Conservation (phyloP, 2,797 vertebrate genomes). For the Dicrostonyx torquatus region DNA sequence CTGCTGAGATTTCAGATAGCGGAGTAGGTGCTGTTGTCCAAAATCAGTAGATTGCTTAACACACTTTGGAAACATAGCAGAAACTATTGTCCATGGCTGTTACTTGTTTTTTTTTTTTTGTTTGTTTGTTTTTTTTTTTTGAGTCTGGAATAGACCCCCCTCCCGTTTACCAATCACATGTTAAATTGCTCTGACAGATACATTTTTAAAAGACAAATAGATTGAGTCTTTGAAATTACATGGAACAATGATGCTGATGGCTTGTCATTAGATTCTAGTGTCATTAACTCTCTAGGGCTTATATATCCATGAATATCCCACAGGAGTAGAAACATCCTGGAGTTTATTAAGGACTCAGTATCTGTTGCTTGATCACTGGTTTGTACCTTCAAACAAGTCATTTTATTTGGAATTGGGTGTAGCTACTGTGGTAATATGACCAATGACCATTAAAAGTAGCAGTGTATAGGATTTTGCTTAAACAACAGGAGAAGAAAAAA, state of each 20-base stretch:
- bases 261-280: conserved; percentile 57
- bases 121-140: conserved; percentile 53
- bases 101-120: conserved; percentile 60
- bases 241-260: conserved; percentile 59
- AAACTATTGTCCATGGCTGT: conserved; percentile 53
- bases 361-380: conserved; percentile 8
- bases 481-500: not conserved
- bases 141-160: conserved; percentile 57
- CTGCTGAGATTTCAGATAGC: conserved; percentile 62
- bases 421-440: conserved; percentile 33
- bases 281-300: conserved; percentile 62
- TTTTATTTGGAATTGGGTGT: conserved; percentile 46
- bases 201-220: conserved; percentile 64
- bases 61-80: conserved; percentile 64
- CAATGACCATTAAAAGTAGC: not conserved
- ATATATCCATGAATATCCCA: not conserved
- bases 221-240: conserved; percentile 60
- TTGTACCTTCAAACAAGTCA: not conserved
- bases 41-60: conserved; percentile 63
- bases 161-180: conserved; percentile 63
- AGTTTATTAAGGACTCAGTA: not conserved
- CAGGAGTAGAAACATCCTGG: not conserved
- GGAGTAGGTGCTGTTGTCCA: conserved; percentile 62
- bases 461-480: not conserved
- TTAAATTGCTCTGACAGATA: conserved; percentile 70